A percentile compares a stretch with the other conserved stretches of the same genome.
Evolutionary conservation across 2,888 invertebrate species (phyloP).

Genomic region (Conomelus anceps): DNA sequence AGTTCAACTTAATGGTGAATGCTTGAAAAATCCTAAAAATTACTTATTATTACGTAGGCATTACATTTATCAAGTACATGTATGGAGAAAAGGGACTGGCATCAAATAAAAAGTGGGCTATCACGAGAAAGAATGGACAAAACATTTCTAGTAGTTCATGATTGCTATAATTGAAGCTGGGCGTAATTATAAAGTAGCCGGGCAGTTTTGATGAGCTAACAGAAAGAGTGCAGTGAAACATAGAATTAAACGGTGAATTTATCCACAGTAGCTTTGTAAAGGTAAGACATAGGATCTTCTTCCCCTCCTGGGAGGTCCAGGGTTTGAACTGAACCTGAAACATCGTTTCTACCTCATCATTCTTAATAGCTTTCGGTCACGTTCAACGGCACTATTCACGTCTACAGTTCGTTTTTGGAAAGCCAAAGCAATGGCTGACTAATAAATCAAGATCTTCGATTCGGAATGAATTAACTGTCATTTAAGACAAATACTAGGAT

Average conservation of each 20-base stretch:
- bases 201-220: neutral
- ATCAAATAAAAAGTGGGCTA: neutral
- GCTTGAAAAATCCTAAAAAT: too few relatives aligned
- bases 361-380: neutral
- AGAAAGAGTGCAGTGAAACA: neutral
- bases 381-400: neutral
- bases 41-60: too few relatives aligned
- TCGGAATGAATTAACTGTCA: neutral
- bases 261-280: neutral
- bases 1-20: too few relatives aligned
- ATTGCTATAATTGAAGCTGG: neutral
- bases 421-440: too few relatives aligned
- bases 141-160: neutral
- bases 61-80: neutral
- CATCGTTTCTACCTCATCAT: neutral
- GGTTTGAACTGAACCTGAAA: neutral
- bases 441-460: neutral
- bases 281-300: neutral
- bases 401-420: neutral
- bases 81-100: too few relatives aligned
- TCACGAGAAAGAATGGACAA: neutral
- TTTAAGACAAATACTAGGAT: neutral
- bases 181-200: neutral
- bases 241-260: neutral
- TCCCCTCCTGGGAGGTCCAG: neutral